Conservation (phyloP, 1,140 invertebrate species). For the Popillia japonica region DNA sequence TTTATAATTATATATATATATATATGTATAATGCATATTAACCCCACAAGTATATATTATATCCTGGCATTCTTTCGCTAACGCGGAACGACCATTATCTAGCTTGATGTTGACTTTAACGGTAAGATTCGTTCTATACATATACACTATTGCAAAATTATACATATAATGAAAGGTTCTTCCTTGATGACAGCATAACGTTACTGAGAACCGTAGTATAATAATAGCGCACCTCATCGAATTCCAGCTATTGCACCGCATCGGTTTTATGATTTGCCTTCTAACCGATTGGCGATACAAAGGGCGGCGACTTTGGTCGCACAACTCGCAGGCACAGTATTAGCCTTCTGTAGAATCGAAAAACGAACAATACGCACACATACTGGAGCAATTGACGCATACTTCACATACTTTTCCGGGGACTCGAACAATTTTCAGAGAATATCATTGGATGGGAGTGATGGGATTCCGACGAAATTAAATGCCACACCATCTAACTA, state of each 20-base stretch:
- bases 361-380: conserved; percentile 19
- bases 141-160: no score
- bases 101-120: no score
- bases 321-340: neutral
- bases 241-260: neutral
- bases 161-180: no score
- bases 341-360: neutral
- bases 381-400: conserved; percentile 22
- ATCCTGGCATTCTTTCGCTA: no score
- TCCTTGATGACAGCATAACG: neutral
- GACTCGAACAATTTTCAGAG: conserved; percentile 16
- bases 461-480: conserved; percentile 21
- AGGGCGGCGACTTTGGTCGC: neutral
- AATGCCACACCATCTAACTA: conserved; percentile 1
- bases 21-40: no score
- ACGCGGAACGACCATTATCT: no score
- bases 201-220: neutral
- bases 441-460: conserved; percentile 11
- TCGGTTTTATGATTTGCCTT: neutral
- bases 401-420: conserved; percentile 24
- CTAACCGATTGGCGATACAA: neutral
- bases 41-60: no score
- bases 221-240: neutral
- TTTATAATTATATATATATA: no score
- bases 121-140: no score